Conservation (phyloP, 1,140 invertebrate genomes). For the Drosophila mauritiana region DNA sequence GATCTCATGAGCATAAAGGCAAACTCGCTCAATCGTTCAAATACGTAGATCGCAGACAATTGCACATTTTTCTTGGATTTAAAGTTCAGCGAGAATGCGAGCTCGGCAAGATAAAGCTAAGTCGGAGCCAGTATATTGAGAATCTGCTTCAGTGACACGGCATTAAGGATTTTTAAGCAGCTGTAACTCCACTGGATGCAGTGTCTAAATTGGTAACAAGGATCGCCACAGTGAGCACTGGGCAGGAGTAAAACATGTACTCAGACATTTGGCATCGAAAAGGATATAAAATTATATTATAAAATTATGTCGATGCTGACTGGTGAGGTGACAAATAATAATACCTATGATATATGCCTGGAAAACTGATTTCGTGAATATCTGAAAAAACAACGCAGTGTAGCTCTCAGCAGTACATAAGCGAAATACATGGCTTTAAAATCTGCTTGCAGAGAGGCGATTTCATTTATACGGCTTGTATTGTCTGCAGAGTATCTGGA, state of each 20-base stretch:
- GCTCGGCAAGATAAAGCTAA: background rate
- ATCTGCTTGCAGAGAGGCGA: background rate
- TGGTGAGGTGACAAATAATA: slow-evolving; percentile 2
- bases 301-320: slow-evolving; percentile 13
- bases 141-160: slow-evolving; percentile 1
- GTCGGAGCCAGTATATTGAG: background rate
- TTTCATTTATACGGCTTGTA: background rate
- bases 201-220: too few species aligned
- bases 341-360: slow-evolving; percentile 20
- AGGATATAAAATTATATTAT: background rate
- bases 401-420: slow-evolving; percentile 1
- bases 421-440: background rate
- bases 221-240: too few species aligned
- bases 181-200: background rate
- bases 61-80: too few species aligned
- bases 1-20: too few species aligned
- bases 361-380: slow-evolving; percentile 7
- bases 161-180: background rate
- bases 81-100: background rate
- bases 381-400: slow-evolving; percentile 10
- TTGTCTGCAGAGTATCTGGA: background rate
- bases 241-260: too few species aligned
- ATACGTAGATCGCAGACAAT: too few species aligned
- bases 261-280: slow-evolving; percentile 3
- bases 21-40: too few species aligned